Conservation (phyloP, 2,888 invertebrate species). For the Calephelis perditalis region DNA sequence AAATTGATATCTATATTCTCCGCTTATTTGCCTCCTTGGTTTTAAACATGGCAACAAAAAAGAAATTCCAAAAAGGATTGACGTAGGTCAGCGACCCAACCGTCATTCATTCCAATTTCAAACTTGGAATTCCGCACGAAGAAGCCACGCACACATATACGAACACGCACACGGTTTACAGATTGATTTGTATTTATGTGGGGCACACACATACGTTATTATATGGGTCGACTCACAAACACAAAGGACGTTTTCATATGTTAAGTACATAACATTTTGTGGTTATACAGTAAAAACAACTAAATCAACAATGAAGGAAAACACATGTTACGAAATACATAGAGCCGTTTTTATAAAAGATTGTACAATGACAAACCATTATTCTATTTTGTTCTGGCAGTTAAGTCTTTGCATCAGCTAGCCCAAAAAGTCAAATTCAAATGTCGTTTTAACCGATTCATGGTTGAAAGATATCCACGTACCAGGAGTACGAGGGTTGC, state of each 20-base stretch:
- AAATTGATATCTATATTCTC: background rate
- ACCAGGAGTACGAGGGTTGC: no score
- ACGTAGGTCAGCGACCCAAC: conserved; percentile 71
- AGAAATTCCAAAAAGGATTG: conserved; percentile 41
- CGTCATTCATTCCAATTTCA: conserved; percentile 74
- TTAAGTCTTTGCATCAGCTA: no score
- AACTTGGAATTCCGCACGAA: conserved; percentile 72
- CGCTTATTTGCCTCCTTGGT: background rate
- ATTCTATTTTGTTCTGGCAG: no score
- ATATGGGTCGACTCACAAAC: conserved; percentile 61
- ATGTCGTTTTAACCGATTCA: no score
- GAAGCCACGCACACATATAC: conserved; percentile 59
- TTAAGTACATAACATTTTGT: conserved; percentile 14
- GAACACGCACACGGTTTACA: conserved; percentile 58
- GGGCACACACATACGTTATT: conserved; percentile 57
- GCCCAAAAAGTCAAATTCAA: no score
- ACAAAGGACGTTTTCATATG: conserved; percentile 40
- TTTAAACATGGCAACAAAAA: conserved; percentile 8
- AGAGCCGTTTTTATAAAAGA: background rate
- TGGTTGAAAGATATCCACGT: no score
- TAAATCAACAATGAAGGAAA: background rate
- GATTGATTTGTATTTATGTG: conserved; percentile 60
- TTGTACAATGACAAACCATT: no score
- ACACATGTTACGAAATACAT: background rate
- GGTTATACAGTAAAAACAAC: conserved; percentile 4